Conservation (phyloP, 2,113 vertebrate species). For the Leucosticte australis region DNA sequence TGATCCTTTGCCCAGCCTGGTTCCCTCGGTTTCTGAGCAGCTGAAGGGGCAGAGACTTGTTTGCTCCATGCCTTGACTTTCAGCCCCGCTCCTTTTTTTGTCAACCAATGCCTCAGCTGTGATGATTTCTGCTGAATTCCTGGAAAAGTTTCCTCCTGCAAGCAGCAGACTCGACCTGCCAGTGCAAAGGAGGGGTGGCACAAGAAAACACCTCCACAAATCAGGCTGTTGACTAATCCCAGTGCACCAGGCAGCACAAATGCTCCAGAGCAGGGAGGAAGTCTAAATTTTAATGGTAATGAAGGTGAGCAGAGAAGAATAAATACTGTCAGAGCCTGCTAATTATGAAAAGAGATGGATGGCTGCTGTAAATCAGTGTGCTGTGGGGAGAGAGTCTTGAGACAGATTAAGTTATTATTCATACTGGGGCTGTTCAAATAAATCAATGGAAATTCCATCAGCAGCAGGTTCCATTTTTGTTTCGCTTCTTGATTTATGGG, state of each 20-base stretch:
- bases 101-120: background rate
- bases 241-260: background rate
- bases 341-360: slow-evolving; percentile 69
- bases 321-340: slow-evolving; percentile 64
- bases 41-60: background rate
- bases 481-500: slow-evolving; percentile 42
- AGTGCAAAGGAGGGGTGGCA: background rate
- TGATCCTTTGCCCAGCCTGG: background rate
- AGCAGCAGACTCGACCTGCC: background rate
- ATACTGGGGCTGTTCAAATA: slow-evolving; percentile 59
- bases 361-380: slow-evolving; percentile 53
- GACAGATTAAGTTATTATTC: slow-evolving; percentile 68
- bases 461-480: slow-evolving; percentile 60
- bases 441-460: slow-evolving; percentile 68
- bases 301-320: slow-evolving; percentile 63
- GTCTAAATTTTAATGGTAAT: slow-evolving; percentile 54
- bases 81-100: background rate
- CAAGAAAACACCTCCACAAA: slow-evolving; percentile 30
- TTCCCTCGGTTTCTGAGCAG: background rate
- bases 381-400: slow-evolving; percentile 57
- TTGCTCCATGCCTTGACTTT: background rate
- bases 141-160: background rate
- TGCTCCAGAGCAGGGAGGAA: background rate
- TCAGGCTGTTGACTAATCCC: slow-evolving; percentile 30
- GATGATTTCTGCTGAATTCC: background rate